Evolutionary conservation across 92 coral and sea anemone genomes (phyloP), one percentile per base, ranked within the genome.

Genomic region (Phenganax marumi): DNA sequence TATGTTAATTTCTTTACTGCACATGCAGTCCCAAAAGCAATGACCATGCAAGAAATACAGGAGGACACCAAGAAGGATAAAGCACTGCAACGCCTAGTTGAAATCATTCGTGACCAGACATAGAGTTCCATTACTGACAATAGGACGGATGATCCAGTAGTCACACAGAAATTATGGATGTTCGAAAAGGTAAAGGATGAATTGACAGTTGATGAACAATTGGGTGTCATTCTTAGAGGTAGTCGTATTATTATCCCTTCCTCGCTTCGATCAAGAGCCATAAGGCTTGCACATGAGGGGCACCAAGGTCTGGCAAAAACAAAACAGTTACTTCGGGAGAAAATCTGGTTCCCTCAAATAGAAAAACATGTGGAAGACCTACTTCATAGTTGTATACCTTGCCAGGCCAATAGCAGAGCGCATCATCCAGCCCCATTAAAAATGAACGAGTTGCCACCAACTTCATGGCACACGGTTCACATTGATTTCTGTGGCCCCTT

Each of bases 331-430:
- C 53, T 85, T 17, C 84, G 80, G 0, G 86, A 68, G 24, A 72
- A 54, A 50, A 50, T 81, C 47, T n/a, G 69, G 61, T 18, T 79
- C 3, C 85, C 81, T 16, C 88, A 88, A 12, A 73, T 2, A 75
- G 85, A 76, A n/a, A 76, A 77, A 14, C 87, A 66, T 58, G 79
- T 76, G 17, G 61, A 26, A 17, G 50, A 65, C 18, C 77, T 52
- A 22, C 39, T 75, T 23, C 11, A 65, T 47, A 52, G 48, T 12
- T 75, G 84, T 72, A 64, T 74, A 18, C 70, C 84, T 25, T 81
- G 84, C 70, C 86, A 86, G 56, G 82, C 84, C 17, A 82, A 75
- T 73, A 75, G 56, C n/a, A n/a, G n/a, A n/a, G n/a, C n/a, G n/a
- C n/a, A n/a, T 33, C 73, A 21, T 50, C 65, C 77, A 21, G 85